Evolutionary conservation across 1,140 invertebrate species (phyloP), one percentile per base, ranked within the genome.

Genomic region (Pomacea maculata): DNA sequence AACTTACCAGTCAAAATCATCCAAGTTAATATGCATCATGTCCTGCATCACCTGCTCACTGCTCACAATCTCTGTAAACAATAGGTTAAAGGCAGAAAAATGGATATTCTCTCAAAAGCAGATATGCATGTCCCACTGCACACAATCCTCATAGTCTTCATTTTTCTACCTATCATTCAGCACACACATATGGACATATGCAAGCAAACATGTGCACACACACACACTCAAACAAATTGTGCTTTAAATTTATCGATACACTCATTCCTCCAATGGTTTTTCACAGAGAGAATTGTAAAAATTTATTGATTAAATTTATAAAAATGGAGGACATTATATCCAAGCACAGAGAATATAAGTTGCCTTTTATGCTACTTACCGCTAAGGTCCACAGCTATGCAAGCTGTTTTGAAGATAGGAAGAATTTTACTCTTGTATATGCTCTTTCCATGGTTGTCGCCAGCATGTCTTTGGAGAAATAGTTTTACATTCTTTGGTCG

Each of bases 41-140:
- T 87, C 85, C 29, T 88, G 87, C 82, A 88, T 89, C 17, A 89
- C 84, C 57, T 86, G 85, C 74, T 89, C 88, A 79, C 86, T 86
- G 82, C 88, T 87, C 54, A 86, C 82, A 14, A 89, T 75, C 64
- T 88, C 88, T 89, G 84, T 54, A 88, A 88, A 73, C 79, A 74
- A 73, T 79, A 75, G 82, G 57, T 55, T 73, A 75, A 80, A 63
- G 45, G 55, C 73, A 75, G 54, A 75, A 17, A 57, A 54, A 75
- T 57, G n/a, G 21, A 75, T 57, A 72, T 8, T 45, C 4, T 45
- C 71, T 17, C 71, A 67, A 15, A 14, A 17, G 25, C 25, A 70
- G 1, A 73, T 29, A 73, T 19, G 34, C 21, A 45, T 29, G 11
- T 54, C 34, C 71, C 34, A 52, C 10, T 45, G 45, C 10, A 71